A percentile compares a stretch with the other conserved stretches of the same genome.
These are phyloP conservation scores for Alca torda DNA, from an alignment of 2,797 vertebrate genomes.

Conservation along the genomic window DNA sequence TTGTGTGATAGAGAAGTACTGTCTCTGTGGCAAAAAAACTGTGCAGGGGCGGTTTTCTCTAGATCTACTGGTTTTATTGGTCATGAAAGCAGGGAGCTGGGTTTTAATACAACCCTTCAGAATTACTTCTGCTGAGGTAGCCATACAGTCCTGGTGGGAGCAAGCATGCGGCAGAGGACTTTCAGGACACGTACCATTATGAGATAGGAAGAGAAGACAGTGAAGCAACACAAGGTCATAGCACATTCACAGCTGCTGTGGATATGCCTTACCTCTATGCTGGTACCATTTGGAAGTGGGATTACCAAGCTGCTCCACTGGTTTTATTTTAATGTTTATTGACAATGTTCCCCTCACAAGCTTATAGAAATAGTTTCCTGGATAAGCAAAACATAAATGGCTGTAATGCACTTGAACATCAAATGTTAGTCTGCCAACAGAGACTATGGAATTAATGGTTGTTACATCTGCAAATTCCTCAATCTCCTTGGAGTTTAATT, in stretches of 20 bases:
- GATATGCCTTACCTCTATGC: background rate
- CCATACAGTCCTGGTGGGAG: background rate
- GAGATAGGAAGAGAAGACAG: background rate
- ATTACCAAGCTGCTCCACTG: background rate
- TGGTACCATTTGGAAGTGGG: background rate
- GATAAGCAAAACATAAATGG: background rate
- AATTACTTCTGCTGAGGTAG: background rate
- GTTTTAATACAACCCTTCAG: background rate
- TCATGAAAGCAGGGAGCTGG: background rate
- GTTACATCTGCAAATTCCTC: background rate
- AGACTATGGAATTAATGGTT: background rate
- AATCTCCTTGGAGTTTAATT: background rate
- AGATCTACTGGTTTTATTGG: background rate
- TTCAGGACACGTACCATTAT: accelerated
- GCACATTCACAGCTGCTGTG: background rate
- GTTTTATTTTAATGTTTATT: constrained; percentile 20
- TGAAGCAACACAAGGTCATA: background rate
- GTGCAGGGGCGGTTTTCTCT: background rate
- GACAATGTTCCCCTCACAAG: background rate
- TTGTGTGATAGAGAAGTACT: background rate
- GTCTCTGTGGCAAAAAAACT: background rate
- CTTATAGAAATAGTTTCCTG: background rate
- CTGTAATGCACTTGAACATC: background rate
- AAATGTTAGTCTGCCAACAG: background rate
- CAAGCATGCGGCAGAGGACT: background rate